phyloP scores from a whole-genome alignment of 2,113 vertebrate species.

The Nansenia antarctica region DNA sequence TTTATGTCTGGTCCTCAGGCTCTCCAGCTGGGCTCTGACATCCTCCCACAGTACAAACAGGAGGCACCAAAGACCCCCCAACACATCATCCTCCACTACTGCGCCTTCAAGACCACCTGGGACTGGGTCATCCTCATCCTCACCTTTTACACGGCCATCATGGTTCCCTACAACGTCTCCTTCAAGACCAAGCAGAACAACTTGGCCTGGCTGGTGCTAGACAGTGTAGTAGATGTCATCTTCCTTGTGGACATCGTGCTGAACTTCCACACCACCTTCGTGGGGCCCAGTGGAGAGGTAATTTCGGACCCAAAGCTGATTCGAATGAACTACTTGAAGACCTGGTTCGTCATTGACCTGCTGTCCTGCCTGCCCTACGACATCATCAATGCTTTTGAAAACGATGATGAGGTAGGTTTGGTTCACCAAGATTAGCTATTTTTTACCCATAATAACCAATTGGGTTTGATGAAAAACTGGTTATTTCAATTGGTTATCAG shows the following conservation, averaged over 20 bases:
- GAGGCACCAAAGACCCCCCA: constrained; percentile 98
- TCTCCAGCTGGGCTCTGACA: constrained; percentile 96
- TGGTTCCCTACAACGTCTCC: constrained; percentile 98
- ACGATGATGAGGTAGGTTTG: constrained; percentile 89
- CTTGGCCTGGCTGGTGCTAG: constrained; percentile 93
- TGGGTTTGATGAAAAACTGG: no score
- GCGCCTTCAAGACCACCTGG: constrained; percentile 99
- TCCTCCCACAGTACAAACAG: constrained; percentile 98
- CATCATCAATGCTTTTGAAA: constrained; percentile 98
- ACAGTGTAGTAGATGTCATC: constrained; percentile 97
- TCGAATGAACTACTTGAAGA: constrained; percentile 98
- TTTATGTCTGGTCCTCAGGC: constrained; percentile 71
- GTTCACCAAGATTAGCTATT: neutral
- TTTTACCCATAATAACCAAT: neutral
- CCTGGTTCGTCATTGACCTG: constrained; percentile 98
- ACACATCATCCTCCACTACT: constrained; percentile 98
- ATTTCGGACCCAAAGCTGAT: constrained; percentile 96
- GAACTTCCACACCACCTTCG: constrained; percentile 98
- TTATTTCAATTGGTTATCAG: no score
- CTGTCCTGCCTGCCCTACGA: constrained; percentile 97
- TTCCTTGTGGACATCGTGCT: constrained; percentile 97
- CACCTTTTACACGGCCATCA: constrained; percentile 99
- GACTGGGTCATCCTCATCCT: constrained; percentile 99
- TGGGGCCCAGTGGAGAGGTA: constrained; percentile 93
- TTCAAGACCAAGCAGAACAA: constrained; percentile 97